Base-by-base conservation (phyloP, 2,797 vertebrate species). In the Hippopotamyrus pictus region DNA sequence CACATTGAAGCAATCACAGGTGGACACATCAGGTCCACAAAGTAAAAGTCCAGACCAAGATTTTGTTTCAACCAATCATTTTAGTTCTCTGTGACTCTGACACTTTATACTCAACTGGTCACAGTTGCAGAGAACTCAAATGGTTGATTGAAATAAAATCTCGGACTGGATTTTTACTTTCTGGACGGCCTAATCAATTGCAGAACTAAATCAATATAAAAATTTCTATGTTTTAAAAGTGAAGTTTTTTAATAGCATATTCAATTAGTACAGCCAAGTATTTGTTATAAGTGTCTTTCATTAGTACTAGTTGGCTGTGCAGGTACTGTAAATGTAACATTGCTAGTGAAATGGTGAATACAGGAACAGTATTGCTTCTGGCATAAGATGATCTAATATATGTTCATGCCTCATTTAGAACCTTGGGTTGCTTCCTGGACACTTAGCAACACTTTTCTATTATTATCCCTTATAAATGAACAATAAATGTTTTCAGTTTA, bases 1-100 rank as follows among this genome's bases (percentile, higher is more conserved):
- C 90, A 94, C 93, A 93, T 92, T 94, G 37, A 65, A 46, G 41
- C 19, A 22, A 65, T 25, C 59, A 25, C 22, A 19, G 82, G 76
- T 22, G 44, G n/a, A 46, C 44, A 46, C 17, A 1, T 69, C 25
- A 14, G 62, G 29, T 33, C 65, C 29, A 2, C 0, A 37, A 33
- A 65, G 25, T 65, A 29, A 29, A 65, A 12, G 65, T 33, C 12
- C 29, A 14, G 65, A 33, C 65, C 65, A 6, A 69, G 65, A 69
- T 69, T 69, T 37, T 69, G 29, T 33, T 69, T 69, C 65, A 14
- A 69, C 65, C 65, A 33, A 69, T 29, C 65, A 14, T 11, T 69
- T 33, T 3, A 69, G 11, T 69, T 33, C 25, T 69, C 29, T 69
- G 65, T 69, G 65, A 33, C 25, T 69, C 25, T 33, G 25, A 14